phyloP scores from a whole-genome alignment of 2,797 vertebrate species.

The Gouania willdenowi region DNA sequence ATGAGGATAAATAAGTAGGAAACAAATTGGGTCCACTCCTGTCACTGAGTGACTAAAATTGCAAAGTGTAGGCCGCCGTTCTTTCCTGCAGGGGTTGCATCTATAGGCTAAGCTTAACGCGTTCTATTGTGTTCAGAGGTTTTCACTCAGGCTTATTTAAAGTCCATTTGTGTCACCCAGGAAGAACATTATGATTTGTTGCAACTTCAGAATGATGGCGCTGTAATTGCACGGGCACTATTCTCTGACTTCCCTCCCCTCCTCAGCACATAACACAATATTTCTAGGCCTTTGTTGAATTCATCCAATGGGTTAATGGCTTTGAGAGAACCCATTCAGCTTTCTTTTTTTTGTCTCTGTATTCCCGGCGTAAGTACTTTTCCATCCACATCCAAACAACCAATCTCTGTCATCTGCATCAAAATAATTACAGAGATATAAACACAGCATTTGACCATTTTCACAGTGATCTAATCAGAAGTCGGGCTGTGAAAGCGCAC shows the following conservation, averaged over 20 bases:
- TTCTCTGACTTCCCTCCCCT: neutral
- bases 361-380: constrained; percentile 45
- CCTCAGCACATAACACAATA: constrained; percentile 33
- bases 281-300: constrained; percentile 54
- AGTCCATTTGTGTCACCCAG: constrained; percentile 75
- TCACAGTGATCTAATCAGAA: constrained; percentile 70
- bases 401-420: constrained; percentile 70
- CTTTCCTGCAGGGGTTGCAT: constrained; percentile 21
- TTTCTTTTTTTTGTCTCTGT: constrained; percentile 26
- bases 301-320: constrained; percentile 79
- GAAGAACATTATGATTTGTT: constrained; percentile 58
- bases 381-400: constrained; percentile 56
- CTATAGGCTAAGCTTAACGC: constrained; percentile 27
- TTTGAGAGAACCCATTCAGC: constrained; percentile 60
- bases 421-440: constrained; percentile 73
- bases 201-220: constrained; percentile 46
- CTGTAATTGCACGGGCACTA: constrained; percentile 50
- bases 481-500: constrained; percentile 46
- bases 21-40: too few species aligned
- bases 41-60: too few species aligned
- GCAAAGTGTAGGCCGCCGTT: too few species aligned
- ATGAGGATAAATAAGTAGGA: too few species aligned
- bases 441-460: constrained; percentile 70
- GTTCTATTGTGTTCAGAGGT: constrained; percentile 24
- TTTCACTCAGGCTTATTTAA: constrained; percentile 70